Conservation (phyloP, 2,797 vertebrate genomes). For the Mus minutoides region DNA sequence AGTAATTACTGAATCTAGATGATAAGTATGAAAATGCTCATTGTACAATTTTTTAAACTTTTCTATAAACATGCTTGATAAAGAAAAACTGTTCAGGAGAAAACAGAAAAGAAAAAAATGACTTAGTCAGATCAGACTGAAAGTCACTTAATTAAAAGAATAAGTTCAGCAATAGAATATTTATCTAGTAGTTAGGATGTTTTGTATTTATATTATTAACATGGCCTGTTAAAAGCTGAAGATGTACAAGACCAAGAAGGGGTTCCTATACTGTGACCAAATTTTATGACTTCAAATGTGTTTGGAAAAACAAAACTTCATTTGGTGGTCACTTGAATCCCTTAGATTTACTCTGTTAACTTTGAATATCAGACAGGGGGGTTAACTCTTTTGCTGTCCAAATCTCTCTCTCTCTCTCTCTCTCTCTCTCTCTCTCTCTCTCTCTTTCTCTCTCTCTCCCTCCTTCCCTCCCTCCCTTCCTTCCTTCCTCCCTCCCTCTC, state of each 20-base stretch:
- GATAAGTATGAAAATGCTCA: neutral
- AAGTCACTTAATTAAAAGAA: constrained; percentile 57
- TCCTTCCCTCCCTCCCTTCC: neutral
- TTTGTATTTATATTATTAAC: constrained; percentile 29
- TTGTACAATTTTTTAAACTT: neutral
- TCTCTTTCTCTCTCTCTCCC: too few species aligned
- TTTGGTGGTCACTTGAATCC: constrained; percentile 50
- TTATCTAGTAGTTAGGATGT: neutral
- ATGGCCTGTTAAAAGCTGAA: constrained; percentile 40
- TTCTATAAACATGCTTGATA: constrained; percentile 8
- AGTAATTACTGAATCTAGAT: constrained; percentile 39
- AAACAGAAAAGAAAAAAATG: constrained; percentile 44
- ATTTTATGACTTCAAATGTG: constrained; percentile 47
- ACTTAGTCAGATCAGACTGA: constrained; percentile 22
- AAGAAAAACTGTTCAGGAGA: constrained; percentile 9
- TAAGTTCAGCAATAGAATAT: constrained; percentile 44
- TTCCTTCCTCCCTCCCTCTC: too few species aligned
- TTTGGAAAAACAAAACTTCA: constrained; percentile 13
- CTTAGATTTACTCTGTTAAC: neutral
- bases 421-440: too few species aligned
- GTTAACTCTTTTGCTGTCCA: constrained; percentile 43
- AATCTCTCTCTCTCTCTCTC: neutral
- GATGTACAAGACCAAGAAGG: neutral
- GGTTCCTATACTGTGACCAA: neutral
- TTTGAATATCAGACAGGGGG: neutral